Conservation (phyloP, 1,140 invertebrate species). For the Drosophila bocki region DNA sequence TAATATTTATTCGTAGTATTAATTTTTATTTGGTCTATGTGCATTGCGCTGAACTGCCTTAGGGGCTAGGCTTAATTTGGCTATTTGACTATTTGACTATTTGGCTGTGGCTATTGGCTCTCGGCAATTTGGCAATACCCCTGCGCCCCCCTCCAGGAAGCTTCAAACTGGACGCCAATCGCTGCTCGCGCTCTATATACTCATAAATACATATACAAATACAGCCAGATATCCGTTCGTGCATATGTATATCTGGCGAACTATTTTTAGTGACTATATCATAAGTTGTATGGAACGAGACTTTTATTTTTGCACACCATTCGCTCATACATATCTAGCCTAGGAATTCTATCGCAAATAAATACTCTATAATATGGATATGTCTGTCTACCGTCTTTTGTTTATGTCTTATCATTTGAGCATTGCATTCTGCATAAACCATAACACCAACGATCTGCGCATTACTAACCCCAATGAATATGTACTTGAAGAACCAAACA, state of each 20-base stretch:
- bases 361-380: slow-evolving; percentile 34
- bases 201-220: slow-evolving; percentile 23
- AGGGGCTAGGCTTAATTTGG: slow-evolving; percentile 43
- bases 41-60: slow-evolving; percentile 49
- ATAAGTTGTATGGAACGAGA: slow-evolving; percentile 56
- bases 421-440: slow-evolving; percentile 53
- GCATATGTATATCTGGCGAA: slow-evolving; percentile 18
- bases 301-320: slow-evolving; percentile 53
- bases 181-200: slow-evolving; percentile 63
- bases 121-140: slow-evolving; percentile 16
- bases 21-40: slow-evolving; percentile 55
- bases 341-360: slow-evolving; percentile 33
- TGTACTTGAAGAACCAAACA: slow-evolving; percentile 10
- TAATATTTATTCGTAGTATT: slow-evolving; percentile 65
- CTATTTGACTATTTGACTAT: slow-evolving; percentile 12
- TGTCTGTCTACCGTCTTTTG: slow-evolving; percentile 30
- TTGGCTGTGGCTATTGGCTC: slow-evolving; percentile 17
- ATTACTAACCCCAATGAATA: slow-evolving; percentile 49
- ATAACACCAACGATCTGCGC: slow-evolving; percentile 38
- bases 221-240: slow-evolving; percentile 30
- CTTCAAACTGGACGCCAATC: slow-evolving; percentile 51
- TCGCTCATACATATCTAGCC: slow-evolving; percentile 34
- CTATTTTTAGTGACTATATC: slow-evolving; percentile 55
- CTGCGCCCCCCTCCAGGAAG: slow-evolving; percentile 36
- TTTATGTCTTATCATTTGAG: slow-evolving; percentile 54